phyloP scores from a whole-genome alignment of 2,888 invertebrate species.

The Aricia artaxerxes region DNA sequence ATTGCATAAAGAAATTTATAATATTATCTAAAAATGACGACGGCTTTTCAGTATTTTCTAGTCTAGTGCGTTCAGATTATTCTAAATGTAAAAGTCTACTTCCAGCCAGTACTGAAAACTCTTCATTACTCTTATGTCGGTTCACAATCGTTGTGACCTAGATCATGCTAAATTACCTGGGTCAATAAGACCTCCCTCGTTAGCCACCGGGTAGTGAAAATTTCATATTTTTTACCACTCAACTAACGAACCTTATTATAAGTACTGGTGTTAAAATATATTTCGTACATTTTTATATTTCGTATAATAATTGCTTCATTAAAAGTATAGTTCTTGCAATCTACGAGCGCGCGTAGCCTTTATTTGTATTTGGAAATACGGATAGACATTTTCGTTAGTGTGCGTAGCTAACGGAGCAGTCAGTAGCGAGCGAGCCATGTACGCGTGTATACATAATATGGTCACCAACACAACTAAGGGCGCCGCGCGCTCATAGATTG shows the following conservation, averaged over 20 bases:
- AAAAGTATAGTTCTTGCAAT: neutral
- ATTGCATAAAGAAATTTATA: too few species aligned
- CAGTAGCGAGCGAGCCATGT: too few species aligned
- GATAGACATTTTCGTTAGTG: too few species aligned
- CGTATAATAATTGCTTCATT: neutral
- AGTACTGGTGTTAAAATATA: neutral
- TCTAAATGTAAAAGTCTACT: neutral
- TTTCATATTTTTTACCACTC: neutral
- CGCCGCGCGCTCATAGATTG: too few species aligned
- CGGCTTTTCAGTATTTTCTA: neutral
- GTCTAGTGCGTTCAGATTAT: neutral
- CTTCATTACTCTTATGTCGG: neutral
- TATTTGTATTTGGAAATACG: too few species aligned
- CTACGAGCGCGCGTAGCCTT: too few species aligned
- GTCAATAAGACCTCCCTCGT: conserved; percentile 19
- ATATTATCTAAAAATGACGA: too few species aligned
- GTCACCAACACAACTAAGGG: too few species aligned
- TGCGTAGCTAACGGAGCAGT: too few species aligned
- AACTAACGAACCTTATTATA: neutral
- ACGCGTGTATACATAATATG: too few species aligned
- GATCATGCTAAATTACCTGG: neutral
- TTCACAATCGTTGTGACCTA: conserved; percentile 8
- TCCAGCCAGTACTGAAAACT: neutral
- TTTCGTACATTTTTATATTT: neutral
- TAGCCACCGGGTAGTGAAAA: neutral